Base-by-base conservation (phyloP, 2,113 vertebrate genomes). In the Rutilus rutilus region DNA sequence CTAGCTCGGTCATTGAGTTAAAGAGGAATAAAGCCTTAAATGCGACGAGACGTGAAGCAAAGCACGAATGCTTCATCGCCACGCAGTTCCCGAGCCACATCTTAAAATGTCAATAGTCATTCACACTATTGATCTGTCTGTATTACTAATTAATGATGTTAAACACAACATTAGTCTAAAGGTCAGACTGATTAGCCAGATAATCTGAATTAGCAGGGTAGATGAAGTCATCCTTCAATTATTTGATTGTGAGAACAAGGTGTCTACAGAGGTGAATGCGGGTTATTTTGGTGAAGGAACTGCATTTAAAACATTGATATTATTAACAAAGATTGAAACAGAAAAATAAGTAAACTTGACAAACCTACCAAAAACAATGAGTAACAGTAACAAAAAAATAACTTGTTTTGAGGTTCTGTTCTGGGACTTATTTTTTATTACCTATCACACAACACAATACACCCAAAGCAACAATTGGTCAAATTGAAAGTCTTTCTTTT, bases 141-240 rank as follows among this genome's bases (percentile, higher is more conserved):
- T 86, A 86, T 86, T 86, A 83, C 27, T 84, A 86, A 86, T 81
- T 82, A 82, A 85, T 85, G 82, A 82, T 39, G 23, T 69, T 89
- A 86, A 82, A 82, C 9, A 57, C 73, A 83, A 73, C n/a, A 42
- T 59, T 36, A 85, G 71, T 85, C 78, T 78, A 23, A 76, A 83
- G 83, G 75, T 74, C 73, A 85, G 88, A 74, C 64, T 80, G 76
- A 82, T 86, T 88, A 76, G 33, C 62, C 30, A 36, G 69, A 78
- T 80, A 12, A 86, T 80, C 64, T 64, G 76, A 79, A 86, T 45
- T 86, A 76, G 54, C 50, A 39, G n/a, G 27, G 30, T 69, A 36
- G 78, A 64, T 84, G 9, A 86, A 83, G 54, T 39, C 42, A 74
- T 85, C 33, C 52, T 36, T 45, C 27, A 25, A 69, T 67, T 42